Base-by-base conservation (phyloP, 2,888 invertebrate genomes). In the Epinotia ramella region DNA sequence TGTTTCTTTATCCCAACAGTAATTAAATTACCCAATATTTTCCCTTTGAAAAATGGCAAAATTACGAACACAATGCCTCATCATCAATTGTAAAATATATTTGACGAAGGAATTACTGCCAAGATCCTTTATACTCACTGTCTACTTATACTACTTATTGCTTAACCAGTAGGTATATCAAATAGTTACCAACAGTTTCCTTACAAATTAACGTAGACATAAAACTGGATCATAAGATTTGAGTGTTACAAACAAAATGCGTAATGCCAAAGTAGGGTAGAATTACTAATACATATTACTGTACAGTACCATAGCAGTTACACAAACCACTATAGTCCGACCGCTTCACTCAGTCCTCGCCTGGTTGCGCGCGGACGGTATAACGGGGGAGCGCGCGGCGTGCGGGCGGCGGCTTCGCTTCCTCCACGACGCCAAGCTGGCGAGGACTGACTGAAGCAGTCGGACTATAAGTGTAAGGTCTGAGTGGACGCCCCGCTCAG, bases 141-240 rank as follows among this genome's bases (percentile, higher is more conserved):
- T 66, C 33, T 66, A 66, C 53, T 66, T 66, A 56, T 70, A 11
- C 20, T 59, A 40, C 40, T 40, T 40, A 40, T 40, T 40, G n/a
- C n/a, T 53, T 53, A 53, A 13, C n/a, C n/a, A 53, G n/a, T 49
- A 49, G 13, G 13, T n/a, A 46, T 13, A 9, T 62, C 28, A 53
- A 20, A 13, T 70, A 59, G 28, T 1, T 28, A 66, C n/a, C n/a
- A 24, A 53, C n/a, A 53, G 53, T 53, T 53, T 53, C 53, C 53
- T 53, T 53, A 53, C 53, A 53, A 53, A 53, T n/a, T 53, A 53
- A 53, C 16, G 11, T 46, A 24, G 9, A 65, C 28, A 49, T 24
- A 28, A n/a, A 49, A 53, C 49, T 49, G 24, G 64, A 49, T 65
- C 49, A 49, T 28, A 65, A 13, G 24, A 53, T n/a, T n/a, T 7